These are phyloP conservation scores for Lepidocolaptes lacrymiger DNA, from an alignment of 2,797 vertebrate genomes.

Conservation along the genomic window DNA sequence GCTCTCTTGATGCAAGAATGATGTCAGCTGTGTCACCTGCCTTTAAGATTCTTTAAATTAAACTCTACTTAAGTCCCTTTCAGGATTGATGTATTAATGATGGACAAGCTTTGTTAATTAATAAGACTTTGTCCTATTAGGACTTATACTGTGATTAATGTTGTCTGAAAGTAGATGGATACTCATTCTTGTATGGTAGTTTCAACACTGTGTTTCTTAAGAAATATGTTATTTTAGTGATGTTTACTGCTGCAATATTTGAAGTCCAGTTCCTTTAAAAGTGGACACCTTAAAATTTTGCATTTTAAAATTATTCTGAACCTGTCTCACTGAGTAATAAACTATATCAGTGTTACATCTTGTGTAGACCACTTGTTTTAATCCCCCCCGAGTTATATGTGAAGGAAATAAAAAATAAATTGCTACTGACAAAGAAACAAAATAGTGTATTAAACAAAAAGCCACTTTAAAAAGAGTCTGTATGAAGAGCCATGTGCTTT, in stretches of 20 bases:
- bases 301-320: neutral
- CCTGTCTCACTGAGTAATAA: neutral
- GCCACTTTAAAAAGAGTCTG: accelerated
- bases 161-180: neutral
- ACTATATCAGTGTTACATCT: neutral
- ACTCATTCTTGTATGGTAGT: neutral
- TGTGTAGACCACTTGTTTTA: neutral
- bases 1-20: neutral
- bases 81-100: neutral
- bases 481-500: neutral
- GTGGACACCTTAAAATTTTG: neutral
- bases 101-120: neutral
- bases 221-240: neutral
- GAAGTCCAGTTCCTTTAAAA: neutral
- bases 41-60: neutral
- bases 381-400: neutral
- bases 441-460: neutral
- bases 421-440: neutral
- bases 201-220: neutral
- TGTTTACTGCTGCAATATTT: neutral
- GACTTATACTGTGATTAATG: neutral
- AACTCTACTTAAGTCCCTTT: neutral
- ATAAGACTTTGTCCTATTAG: neutral
- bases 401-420: neutral
- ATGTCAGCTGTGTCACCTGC: neutral